Base-by-base conservation (phyloP, 1,140 invertebrate species). In the Rhizoglyphus robini region DNA sequence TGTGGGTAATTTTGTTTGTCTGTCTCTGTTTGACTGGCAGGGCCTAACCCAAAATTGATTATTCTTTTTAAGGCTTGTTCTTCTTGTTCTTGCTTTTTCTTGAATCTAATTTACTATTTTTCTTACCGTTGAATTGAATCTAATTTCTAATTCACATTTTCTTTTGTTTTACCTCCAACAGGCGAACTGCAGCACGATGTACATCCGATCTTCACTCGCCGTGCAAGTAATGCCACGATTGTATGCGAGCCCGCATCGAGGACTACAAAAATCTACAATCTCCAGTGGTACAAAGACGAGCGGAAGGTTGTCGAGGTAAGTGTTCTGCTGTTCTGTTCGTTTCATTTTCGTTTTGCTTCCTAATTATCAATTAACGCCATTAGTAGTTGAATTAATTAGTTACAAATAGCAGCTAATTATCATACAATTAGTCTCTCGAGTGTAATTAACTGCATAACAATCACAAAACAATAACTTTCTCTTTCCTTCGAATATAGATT, bases 241-340 rank as follows among this genome's bases (percentile, higher is more conserved):
- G 64, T 29, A 3, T 71, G 70, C 41, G 46, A 63, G n/a, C 67
- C 68, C 0, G 68, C 64, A 41, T 47, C 51, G 11, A 65, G 61
- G 2, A 60, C 66, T 4, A 62, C 63, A 13, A 69, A 67, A 25
- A 46, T 69, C 18, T 60, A 69, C 38, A 66, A 67, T 25, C 11
- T 71, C n/a, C 54, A 70, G 25, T 71, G 70, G 70, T 69, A 48
- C n/a, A 69, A 69, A 64, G 70, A 71, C 30, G 70, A 71, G 38
- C 69, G 60, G 57, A 71, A 69, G 31, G 30, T 71, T 20, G 65
- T 66, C 13, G 70, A 69, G 48, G 63, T 69, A 15, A 48, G 65
- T 51, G 3, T 20, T 13, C 18, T 20, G 1, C 15, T 41, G 13
- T 57, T 15, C 36, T 18, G 4, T 32, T 18, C 32, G 2, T 18